Evolutionary conservation across 2,113 vertebrate genomes (phyloP).

Genomic region (Pan paniscus): DNA sequence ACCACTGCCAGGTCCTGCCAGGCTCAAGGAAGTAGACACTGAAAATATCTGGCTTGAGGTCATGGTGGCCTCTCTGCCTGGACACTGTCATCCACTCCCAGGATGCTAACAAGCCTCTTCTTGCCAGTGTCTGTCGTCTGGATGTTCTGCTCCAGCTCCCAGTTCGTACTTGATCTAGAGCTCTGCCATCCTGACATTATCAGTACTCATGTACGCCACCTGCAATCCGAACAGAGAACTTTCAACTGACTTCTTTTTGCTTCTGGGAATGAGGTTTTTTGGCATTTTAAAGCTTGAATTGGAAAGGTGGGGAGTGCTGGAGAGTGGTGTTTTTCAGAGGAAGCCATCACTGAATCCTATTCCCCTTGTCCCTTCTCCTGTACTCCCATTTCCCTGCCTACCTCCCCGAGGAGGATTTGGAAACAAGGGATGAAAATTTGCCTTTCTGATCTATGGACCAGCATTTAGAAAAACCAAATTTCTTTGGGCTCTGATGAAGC

Average conservation of each 20-base stretch:
- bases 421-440: not conserved
- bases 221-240: not conserved
- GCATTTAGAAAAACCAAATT: not conserved
- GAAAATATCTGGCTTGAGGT: not conserved
- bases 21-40: not conserved
- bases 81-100: rapidly evolving
- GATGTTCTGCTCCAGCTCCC: not conserved
- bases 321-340: not conserved
- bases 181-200: rapidly evolving
- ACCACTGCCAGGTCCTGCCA: rapidly evolving
- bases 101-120: not conserved
- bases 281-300: not conserved
- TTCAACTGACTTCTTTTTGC: not conserved
- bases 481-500: not conserved
- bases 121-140: not conserved
- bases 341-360: not conserved
- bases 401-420: not conserved
- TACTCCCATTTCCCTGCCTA: rapidly evolving
- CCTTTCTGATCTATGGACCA: not conserved
- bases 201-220: rapidly evolving
- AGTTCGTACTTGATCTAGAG: not conserved
- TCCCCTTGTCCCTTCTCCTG: not conserved
- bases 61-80: too few species aligned
- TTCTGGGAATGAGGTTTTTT: not conserved
- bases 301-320: not conserved